Base-by-base conservation (phyloP, 2,113 vertebrate species). In the Morone chrysops region DNA sequence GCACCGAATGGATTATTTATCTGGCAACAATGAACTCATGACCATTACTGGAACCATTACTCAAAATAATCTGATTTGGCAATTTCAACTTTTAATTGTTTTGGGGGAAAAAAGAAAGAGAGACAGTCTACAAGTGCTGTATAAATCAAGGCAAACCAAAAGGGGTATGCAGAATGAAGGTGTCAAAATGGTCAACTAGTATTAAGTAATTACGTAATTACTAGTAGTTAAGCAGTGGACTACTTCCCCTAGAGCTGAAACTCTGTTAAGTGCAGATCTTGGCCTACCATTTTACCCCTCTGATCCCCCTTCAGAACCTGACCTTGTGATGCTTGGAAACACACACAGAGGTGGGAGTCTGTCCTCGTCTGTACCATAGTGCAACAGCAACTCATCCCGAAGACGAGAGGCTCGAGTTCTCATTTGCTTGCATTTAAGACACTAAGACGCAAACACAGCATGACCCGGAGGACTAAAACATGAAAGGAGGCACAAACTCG, bases 401-500 rank as follows among this genome's bases (percentile, higher is more conserved):
- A 62, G 17, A 78, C 85, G 83, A 51, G n/a, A 70, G 70, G 59
- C 65, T 59, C 8, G 0, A 20, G 7, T 43, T 65, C 73, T 77
- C 36, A 81, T 86, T 67, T 67, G 51, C 80, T 74, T 84, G 25
- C 50, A 77, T 45, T 45, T 18, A 60, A 74, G 41, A 61, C 59
- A 36, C 18, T 2, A 51, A 75, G 48, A 77, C 8, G 12, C 54
- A 36, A 18, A 45, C 25, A 41, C 41, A 75, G 69, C 75, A 65
- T 48, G 54, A 74, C 84, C 81, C 73, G n/a, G 18, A 86, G 60
- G 78, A 56, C 11, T 38, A 6, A 18, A 75, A 79, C 74, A 87
- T 81, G 53, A 85, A 87, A 88, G 71, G 75, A 38, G 70, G 45
- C 54, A 41, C 45, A 62, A 66, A 60, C n/a, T 40, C 36, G 0